Conservation (phyloP, 2,888 invertebrate genomes). For the Heliconius hortense region DNA sequence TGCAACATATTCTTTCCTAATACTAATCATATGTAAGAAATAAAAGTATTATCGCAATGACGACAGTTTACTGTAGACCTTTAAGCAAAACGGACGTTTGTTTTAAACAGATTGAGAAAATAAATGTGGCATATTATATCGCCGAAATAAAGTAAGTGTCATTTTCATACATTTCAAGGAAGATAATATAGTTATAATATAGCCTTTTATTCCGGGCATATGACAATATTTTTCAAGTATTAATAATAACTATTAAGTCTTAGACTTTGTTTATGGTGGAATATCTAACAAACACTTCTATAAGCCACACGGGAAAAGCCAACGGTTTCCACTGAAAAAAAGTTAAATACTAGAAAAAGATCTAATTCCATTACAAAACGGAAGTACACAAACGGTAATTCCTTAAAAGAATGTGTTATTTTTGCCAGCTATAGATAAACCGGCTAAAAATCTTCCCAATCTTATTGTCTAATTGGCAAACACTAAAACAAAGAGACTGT, state of each 20-base stretch:
- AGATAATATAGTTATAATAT: neutral
- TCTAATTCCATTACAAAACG: neutral
- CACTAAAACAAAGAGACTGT: constrained; percentile 41
- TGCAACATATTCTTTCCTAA: no score
- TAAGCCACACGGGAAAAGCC: neutral
- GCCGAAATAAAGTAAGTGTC: neutral
- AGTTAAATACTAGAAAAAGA: neutral
- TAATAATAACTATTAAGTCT: neutral
- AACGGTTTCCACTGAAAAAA: neutral
- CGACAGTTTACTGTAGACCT: no score
- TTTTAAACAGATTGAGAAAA: neutral
- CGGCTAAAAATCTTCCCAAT: constrained; percentile 21
- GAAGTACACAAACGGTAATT: constrained; percentile 5
- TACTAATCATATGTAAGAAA: no score
- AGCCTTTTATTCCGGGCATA: no score
- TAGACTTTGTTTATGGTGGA: neutral
- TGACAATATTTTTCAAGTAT: neutral
- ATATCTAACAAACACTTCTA: no score
- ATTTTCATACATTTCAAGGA: neutral
- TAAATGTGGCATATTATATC: neutral
- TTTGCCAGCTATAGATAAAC: constrained; percentile 10
- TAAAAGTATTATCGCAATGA: no score
- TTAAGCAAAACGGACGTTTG: neutral
- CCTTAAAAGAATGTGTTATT: constrained; percentile 22
- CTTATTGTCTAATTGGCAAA: constrained; percentile 37